phyloP scores from a whole-genome alignment of 2,113 vertebrate species.

The Etheostoma spectabile region DNA sequence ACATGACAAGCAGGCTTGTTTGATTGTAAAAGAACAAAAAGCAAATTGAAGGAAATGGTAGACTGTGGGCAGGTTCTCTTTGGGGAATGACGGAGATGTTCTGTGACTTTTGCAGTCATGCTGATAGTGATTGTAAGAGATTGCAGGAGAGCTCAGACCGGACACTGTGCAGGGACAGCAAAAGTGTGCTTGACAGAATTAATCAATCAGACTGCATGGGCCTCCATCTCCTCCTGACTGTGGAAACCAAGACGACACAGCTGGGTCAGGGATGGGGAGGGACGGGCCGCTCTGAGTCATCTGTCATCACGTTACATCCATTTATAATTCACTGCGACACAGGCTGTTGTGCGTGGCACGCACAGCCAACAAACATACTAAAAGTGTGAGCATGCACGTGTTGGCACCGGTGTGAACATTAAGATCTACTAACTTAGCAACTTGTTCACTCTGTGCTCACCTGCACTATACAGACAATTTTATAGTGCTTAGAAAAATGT shows the following conservation, averaged over 20 bases:
- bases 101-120: constrained; percentile 62
- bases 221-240: constrained; percentile 57
- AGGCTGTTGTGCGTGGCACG: constrained; percentile 13
- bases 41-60: constrained; percentile 42
- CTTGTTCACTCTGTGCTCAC: constrained; percentile 6
- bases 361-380: constrained; percentile 20
- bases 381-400: constrained; percentile 16
- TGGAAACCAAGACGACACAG: constrained; percentile 75
- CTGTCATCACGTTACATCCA: constrained; percentile 69
- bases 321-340: constrained; percentile 76
- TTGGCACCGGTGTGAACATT: constrained; percentile 45
- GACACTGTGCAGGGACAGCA: constrained; percentile 75
- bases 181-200: constrained; percentile 75
- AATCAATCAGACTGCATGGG: constrained; percentile 69
- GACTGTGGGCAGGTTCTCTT: constrained; percentile 25
- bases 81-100: constrained; percentile 41
- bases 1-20: not conserved
- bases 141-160: constrained; percentile 59
- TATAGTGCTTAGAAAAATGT: not conserved
- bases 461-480: constrained; percentile 8
- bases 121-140: constrained; percentile 73
- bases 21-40: not conserved
- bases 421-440: constrained; percentile 18
- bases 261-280: constrained; percentile 56
- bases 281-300: constrained; percentile 59